Evolutionary conservation across 1,140 invertebrate species (phyloP), one percentile per base, ranked within the genome.

Genomic region (Halesus radiatus): DNA sequence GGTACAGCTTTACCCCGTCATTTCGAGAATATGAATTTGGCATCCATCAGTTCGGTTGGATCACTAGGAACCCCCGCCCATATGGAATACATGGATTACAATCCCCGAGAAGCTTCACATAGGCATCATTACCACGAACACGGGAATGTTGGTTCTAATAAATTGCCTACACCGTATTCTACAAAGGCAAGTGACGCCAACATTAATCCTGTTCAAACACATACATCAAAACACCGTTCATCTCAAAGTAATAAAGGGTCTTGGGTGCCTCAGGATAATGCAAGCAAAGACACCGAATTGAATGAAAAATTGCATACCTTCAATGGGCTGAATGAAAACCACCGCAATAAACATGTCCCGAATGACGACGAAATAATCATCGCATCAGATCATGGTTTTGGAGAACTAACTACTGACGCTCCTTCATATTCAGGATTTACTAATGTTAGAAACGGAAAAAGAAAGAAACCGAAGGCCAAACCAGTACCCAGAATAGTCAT

Each of bases 81-180:
- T 76, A 84, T 88, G 72, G 87, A 89, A 84, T 89, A 88, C 77
- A 81, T 87, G 45, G 84, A 86, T 15, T 90, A 89, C 66, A 88
- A 88, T 83, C 87, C 88, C 8, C 84, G 85, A 20, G 88, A 89
- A 62, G 88, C 88, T 3, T 89, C 88, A 10, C 88, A 90, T 83
- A 88, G 89, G 74, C 89, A 90, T 72, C 85, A 88, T 77, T 89
- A 88, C 78, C 89, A 90, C 66, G 89, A 90, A 74, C 89, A 90
- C 79, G 89, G 89, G 20, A 88, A 89, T 84, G 85, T 23, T 5
- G 23, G 60, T 10, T 29, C 60, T 20, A 64, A 29, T 29, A 8
- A 64, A 85, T 87, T 7, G 85, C 18, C 37, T 23, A 23, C 45
- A 26, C 45, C 13, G 0, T 20, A 7, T 74, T 15, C 45, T 52